Base-by-base conservation (phyloP, 2,113 vertebrate species). In the Oenanthe oenanthe region DNA sequence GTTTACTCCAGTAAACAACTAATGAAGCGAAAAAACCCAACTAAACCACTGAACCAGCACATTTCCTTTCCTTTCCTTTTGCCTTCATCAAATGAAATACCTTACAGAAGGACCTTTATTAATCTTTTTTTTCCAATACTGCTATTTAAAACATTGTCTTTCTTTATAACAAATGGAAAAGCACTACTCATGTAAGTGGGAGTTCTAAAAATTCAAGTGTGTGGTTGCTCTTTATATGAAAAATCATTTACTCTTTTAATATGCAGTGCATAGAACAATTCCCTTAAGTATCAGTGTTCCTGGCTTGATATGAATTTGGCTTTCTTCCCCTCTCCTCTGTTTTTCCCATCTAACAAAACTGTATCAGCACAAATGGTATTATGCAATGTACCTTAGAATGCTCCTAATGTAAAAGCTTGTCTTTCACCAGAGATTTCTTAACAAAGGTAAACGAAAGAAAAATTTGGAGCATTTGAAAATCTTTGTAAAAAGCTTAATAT, bases 331-430 rank as follows among this genome's bases (percentile, higher is more conserved):
- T 24, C 63, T 83, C 25, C 42, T 51, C 48, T 43, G 20, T 80
- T 86, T 85, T 83, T 77, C 36, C 67, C 47, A 6, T 73, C 56
- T 82, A 84, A 88, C 34, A 86, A 84, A 93, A 96, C 21, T 60
- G 20, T 32, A 91, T 56, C 43, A 85, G 58, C 40, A 87, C 43
- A 94, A 94, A 95, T 34, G 29, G 38, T n/a, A 83, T 71, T 89
- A 91, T 1, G 4, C 75, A 93, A 80, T 36, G 32, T 42, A 82
- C 36, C 58, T 71, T 61, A 61, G 54, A 92, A 94, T 60, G 32
- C 17, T 94, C 32, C 76, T 72, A 83, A 93, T 63, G 45, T 43
- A 92, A 86, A 92, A 87, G 53, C 36, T 40, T 72, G 32, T 71
- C 42, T 61, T 95, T 91, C n/a, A 73, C 17, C 29, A 25, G 40